A percentile compares a stretch with the other conserved stretches of the same genome.
These are phyloP conservation scores for Iphiclides podalirius DNA, from an alignment of 2,888 invertebrate genomes.

Conservation along the genomic window DNA sequence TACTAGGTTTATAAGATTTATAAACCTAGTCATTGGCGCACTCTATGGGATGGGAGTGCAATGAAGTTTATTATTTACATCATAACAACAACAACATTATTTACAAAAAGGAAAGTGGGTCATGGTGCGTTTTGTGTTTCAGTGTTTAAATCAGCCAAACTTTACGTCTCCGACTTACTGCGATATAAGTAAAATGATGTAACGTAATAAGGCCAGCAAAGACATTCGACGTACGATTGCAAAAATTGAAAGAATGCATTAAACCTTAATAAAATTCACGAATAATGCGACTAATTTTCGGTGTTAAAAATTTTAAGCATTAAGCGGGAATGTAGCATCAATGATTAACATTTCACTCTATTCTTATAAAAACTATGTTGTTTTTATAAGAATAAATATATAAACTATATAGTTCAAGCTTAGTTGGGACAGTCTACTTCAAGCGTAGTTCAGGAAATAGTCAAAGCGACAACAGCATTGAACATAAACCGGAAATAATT, in stretches of 20 bases:
- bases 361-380: too few relatives aligned
- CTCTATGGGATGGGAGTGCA: too few relatives aligned
- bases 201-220: conserved; percentile 45
- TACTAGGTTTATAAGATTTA: too few relatives aligned
- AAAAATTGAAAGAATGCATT: conserved; percentile 38
- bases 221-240: conserved; percentile 30
- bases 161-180: conserved; percentile 50
- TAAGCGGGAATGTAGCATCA: too few relatives aligned
- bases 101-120: conserved; percentile 49
- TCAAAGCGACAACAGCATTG: conserved; percentile 1
- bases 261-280: conserved; percentile 24
- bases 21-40: too few relatives aligned
- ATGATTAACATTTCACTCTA: too few relatives aligned
- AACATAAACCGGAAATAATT: conserved; percentile 5
- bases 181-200: conserved; percentile 44
- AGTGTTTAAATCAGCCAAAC: conserved; percentile 50
- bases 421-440: background rate
- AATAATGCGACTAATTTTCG: background rate
- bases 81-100: conserved; percentile 34
- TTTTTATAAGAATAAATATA: too few relatives aligned
- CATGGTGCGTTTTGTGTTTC: conserved; percentile 63
- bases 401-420: too few relatives aligned
- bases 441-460: conserved; percentile 8
- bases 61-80: too few relatives aligned
- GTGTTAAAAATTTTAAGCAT: background rate